These are phyloP conservation scores for Polietes domitor DNA, from an alignment of 2,888 invertebrate genomes.

Conservation along the genomic window DNA sequence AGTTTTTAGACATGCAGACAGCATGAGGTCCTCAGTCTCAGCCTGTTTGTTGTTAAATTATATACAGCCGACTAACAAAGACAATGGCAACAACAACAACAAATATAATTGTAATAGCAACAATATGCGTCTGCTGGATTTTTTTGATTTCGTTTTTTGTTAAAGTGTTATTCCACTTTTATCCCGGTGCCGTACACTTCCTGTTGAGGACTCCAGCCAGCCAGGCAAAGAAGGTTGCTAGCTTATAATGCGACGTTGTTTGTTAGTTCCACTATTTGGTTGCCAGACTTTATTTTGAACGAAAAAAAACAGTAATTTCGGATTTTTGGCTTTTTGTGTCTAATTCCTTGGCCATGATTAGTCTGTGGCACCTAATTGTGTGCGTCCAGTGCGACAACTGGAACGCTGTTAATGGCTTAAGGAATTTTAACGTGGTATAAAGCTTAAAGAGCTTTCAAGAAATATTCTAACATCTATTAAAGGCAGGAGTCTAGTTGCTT, in stretches of 20 bases:
- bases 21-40: slow-evolving; percentile 45
- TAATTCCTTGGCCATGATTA: slow-evolving; percentile 1
- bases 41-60: slow-evolving; percentile 28
- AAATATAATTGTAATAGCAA: slow-evolving; percentile 5
- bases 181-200: neutral
- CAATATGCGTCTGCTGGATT: slow-evolving; percentile 41
- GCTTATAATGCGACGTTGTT: slow-evolving; percentile 24
- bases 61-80: slow-evolving; percentile 14
- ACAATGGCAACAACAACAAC: neutral
- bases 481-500: too few relatives aligned
- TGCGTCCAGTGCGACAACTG: slow-evolving; percentile 33
- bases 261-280: neutral
- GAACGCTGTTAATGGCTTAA: slow-evolving; percentile 3
- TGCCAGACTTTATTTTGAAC: slow-evolving; percentile 14
- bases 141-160: neutral
- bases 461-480: too few relatives aligned
- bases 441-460: neutral
- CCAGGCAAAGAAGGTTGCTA: slow-evolving; percentile 17
- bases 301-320: slow-evolving; percentile 15
- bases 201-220: neutral
- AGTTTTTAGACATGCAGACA: slow-evolving; percentile 56
- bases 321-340: neutral
- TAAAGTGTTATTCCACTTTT: slow-evolving; percentile 30
- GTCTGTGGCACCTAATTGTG: slow-evolving; percentile 20
- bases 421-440: neutral